Conservation (phyloP, 53 echinoderm and acorn worm species). For the Holothuria leucospilota region DNA sequence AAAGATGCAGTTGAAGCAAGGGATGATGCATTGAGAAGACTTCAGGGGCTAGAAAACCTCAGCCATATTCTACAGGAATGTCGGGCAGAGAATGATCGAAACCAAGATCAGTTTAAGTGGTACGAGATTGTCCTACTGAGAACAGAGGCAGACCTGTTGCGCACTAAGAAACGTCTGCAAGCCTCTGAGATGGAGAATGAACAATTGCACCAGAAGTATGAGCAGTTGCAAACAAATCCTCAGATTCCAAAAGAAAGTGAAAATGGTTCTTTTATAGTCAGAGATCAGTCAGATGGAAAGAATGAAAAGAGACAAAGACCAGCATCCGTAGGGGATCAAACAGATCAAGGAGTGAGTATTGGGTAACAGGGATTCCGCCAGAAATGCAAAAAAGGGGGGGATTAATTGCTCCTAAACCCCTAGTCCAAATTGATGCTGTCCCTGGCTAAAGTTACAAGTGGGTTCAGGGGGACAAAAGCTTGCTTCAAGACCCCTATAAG, state of each 20-base stretch:
- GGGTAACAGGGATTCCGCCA: no score
- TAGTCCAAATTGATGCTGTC: no score
- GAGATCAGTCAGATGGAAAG: slow-evolving; percentile 26
- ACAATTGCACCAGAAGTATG: background rate
- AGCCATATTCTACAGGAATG: slow-evolving; percentile 19
- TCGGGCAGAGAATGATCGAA: slow-evolving; percentile 20
- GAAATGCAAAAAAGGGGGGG: no score
- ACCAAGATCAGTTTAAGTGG: slow-evolving; percentile 46
- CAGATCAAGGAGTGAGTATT: slow-evolving; percentile 10
- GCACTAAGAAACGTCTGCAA: slow-evolving; percentile 30
- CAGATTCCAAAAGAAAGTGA: background rate
- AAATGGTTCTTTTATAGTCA: background rate
- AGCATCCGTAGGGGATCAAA: slow-evolving; percentile 1
- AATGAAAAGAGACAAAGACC: background rate
- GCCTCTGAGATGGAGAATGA: slow-evolving; percentile 8
- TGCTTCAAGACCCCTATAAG: no score
- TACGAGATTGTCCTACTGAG: slow-evolving; percentile 36
- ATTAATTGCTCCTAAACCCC: no score
- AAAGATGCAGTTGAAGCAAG: slow-evolving; percentile 4
- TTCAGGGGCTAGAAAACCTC: slow-evolving; percentile 35
- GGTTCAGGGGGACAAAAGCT: no score
- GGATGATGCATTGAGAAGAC: background rate
- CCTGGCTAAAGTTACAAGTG: no score
- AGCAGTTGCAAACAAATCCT: background rate
- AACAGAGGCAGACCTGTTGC: slow-evolving; percentile 31